Conservation (phyloP, 1,140 invertebrate genomes). For the Drosophila willistoni region DNA sequence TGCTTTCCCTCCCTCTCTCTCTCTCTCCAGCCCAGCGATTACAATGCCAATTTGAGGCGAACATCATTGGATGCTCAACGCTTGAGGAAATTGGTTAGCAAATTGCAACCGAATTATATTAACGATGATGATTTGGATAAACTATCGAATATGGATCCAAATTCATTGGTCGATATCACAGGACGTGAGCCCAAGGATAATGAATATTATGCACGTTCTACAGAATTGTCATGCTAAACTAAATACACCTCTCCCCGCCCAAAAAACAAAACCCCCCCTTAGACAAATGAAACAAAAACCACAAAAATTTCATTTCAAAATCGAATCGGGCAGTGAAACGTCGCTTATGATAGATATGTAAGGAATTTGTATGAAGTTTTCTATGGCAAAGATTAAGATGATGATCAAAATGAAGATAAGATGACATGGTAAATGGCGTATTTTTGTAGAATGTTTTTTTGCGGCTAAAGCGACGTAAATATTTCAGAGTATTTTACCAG, state of each 20-base stretch:
- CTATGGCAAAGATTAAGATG: constrained; percentile 28
- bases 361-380: constrained; percentile 74
- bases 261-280: no score
- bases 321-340: constrained; percentile 41
- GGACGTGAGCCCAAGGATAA: constrained; percentile 90
- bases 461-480: constrained; percentile 47
- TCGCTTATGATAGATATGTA: constrained; percentile 70
- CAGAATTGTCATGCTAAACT: constrained; percentile 65
- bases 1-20: background rate
- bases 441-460: constrained; percentile 75
- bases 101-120: constrained; percentile 89
- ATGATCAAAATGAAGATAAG: background rate
- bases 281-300: background rate
- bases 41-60: constrained; percentile 67
- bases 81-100: constrained; percentile 87
- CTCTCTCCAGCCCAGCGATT: constrained; percentile 61
- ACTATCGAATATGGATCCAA: constrained; percentile 93
- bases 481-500: constrained; percentile 28
- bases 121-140: constrained; percentile 91
- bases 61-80: constrained; percentile 85
- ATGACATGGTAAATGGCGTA: constrained; percentile 33
- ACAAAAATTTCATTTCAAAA: constrained; percentile 10
- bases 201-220: constrained; percentile 61
- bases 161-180: constrained; percentile 90
- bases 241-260: background rate